Evolutionary conservation across 1,140 invertebrate genomes (phyloP), one percentile per base, ranked within the genome.

Genomic region (Drosophila ercepeae): DNA sequence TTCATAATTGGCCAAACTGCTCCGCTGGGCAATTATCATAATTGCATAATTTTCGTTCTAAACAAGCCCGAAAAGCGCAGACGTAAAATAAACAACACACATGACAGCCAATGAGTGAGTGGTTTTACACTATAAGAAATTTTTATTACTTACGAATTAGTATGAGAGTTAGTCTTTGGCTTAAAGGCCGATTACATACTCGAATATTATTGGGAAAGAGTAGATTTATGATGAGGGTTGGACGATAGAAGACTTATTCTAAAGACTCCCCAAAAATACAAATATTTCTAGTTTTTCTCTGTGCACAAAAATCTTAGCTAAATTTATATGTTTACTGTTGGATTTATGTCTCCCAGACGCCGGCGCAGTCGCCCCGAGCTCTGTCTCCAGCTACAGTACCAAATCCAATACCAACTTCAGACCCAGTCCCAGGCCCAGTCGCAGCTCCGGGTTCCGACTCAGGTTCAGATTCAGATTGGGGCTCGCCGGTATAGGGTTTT

Each of bases 41-140:
- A 86, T 86, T 86, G 81, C 81, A 88, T 86, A 88, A 86, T 88
- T 88, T 77, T 77, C 73, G 52, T 84, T 84, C 79, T 84, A 81
- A 84, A 84, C 79, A 86, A 84, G 81, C 81, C 76, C 70, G 59
- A 81, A 83, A 74, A 82, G 73, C 59, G 57, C 29, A 58, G 51
- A 55, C 81, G 72, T 65, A 50, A 65, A 67, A 72, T 60, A 65
- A 67, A 78, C 70, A 70, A 83, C 58, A 70, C 49, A 88, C 75
- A 76, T 77, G 69, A 67, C 81, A 77, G 81, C 65, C 64, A 69
- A 59, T 77, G 70, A 75, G 49, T 65, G 57, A 50, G 51, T 60
- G 41, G 29, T 32, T 18, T 32, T 76, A 67, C 82, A 84, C 82
- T 68, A 58, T 1, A 9, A 51, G 44, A 81, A 76, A 32, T 21